These are phyloP conservation scores for Trichogramma dendrolimi DNA, from an alignment of 2,888 invertebrate genomes.

Conservation along the genomic window DNA sequence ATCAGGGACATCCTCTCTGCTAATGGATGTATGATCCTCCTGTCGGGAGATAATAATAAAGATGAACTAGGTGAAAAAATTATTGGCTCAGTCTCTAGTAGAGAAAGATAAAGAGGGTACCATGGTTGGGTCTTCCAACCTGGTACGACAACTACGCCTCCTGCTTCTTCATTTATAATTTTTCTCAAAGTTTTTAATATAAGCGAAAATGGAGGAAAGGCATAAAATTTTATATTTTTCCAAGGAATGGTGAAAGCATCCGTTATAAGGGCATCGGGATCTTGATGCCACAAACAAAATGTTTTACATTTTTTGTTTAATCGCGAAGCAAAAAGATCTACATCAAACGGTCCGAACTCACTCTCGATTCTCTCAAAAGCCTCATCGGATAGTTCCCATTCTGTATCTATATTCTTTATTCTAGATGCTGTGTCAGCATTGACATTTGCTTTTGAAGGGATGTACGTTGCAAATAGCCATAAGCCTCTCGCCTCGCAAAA, in stretches of 20 bases:
- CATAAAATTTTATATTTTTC: neutral
- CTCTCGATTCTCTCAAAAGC: neutral
- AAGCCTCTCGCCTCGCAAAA: neutral
- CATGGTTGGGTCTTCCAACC: no score
- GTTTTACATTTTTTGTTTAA: neutral
- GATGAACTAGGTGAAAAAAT: constrained; percentile 10
- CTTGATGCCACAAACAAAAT: neutral
- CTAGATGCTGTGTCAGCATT: neutral
- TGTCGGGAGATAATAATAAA: constrained; percentile 25
- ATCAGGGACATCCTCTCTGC: constrained; percentile 19
- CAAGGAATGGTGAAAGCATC: neutral
- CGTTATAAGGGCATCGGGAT: neutral
- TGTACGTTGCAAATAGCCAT: neutral
- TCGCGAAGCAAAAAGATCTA: neutral
- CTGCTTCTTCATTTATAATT: neutral
- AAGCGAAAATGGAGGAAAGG: neutral
- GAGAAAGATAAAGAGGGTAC: no score
- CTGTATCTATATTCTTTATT: neutral
- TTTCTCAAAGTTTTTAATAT: neutral
- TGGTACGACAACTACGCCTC: no score
- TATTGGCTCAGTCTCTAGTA: constrained; percentile 13
- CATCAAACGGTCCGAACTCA: neutral
- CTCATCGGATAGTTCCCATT: neutral
- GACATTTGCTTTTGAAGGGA: neutral
- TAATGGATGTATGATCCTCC: constrained; percentile 11